These are phyloP conservation scores for Elmis aenea DNA, from an alignment of 2,888 invertebrate genomes.

Conservation along the genomic window DNA sequence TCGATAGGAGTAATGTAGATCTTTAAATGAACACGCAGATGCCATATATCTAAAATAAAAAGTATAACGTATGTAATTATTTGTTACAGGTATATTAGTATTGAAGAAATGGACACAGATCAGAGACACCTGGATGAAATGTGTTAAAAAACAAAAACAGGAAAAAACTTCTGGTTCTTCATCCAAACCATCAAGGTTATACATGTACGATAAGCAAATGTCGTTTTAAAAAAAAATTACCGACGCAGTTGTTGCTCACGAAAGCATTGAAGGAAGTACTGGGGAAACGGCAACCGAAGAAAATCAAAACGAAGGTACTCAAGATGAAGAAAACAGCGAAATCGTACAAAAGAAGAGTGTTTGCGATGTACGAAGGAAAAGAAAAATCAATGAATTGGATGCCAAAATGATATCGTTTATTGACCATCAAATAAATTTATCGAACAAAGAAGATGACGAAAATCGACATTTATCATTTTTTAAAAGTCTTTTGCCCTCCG, in stretches of 20 bases:
- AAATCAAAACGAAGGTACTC: conserved; percentile 2
- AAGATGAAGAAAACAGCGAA: not conserved
- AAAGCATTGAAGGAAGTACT: conserved; percentile 1
- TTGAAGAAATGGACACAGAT: conserved; percentile 7
- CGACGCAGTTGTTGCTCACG: conserved; percentile 2
- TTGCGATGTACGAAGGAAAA: not conserved
- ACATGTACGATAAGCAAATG: too few relatives aligned
- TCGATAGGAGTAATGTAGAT: conserved; percentile 2
- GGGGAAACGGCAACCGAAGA: not conserved
- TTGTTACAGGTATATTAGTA: conserved; percentile 3
- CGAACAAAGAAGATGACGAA: not conserved
- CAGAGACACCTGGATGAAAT: conserved; percentile 4
- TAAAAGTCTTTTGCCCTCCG: conserved; percentile 9
- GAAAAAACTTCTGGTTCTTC: not conserved
- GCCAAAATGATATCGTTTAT: conserved; percentile 9
- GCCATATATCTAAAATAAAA: too few relatives aligned
- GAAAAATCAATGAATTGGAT: conserved; percentile 5
- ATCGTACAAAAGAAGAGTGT: not conserved
- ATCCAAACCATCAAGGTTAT: not conserved
- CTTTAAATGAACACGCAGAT: conserved; percentile 1
- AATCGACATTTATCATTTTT: conserved; percentile 12
- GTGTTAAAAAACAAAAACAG: not conserved
- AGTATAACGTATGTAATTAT: not conserved
- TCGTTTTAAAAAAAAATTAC: conserved; percentile 4
- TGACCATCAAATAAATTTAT: conserved; percentile 3